These are phyloP conservation scores for Cydia fagiglandana DNA, from an alignment of 1,140 invertebrate genomes.

Conservation along the genomic window DNA sequence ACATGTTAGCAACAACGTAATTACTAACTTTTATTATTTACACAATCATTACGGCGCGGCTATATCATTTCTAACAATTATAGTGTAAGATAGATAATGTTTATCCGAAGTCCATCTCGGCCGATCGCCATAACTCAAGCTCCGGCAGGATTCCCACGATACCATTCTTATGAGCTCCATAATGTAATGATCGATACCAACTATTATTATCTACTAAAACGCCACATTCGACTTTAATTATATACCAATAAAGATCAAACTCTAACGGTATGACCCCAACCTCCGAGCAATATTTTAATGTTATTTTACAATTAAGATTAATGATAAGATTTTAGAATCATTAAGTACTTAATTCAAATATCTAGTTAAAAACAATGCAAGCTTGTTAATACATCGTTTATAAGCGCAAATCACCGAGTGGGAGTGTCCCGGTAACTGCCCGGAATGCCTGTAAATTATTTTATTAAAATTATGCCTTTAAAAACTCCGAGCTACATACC, in stretches of 20 bases:
- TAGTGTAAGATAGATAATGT: conserved; percentile 32
- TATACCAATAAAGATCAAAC: conserved; percentile 48
- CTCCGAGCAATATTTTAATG: conserved; percentile 73
- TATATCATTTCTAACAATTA: conserved; percentile 31
- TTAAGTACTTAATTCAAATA: conserved; percentile 75
- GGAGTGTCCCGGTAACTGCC: conserved; percentile 47
- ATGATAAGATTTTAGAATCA: conserved; percentile 74
- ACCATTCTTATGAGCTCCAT: conserved; percentile 67
- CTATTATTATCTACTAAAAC: conserved; percentile 56
- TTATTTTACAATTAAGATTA: conserved; percentile 77
- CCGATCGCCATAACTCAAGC: conserved; percentile 57
- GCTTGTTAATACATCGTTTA: conserved; percentile 60
- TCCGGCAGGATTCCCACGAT: conserved; percentile 71
- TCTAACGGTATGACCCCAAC: conserved; percentile 39
- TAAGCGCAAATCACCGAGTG: conserved; percentile 59
- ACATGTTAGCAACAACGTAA: conserved; percentile 31
- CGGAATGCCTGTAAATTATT: conserved; percentile 44
- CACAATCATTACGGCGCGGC: conserved; percentile 21
- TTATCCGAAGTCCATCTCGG: conserved; percentile 50
- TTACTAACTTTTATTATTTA: conserved; percentile 30
- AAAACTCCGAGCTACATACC: neutral
- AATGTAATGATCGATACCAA: conserved; percentile 68
- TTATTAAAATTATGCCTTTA: conserved; percentile 39
- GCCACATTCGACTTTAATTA: conserved; percentile 53
- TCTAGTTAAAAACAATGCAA: conserved; percentile 68